Percentiles rank a stretch among this genome's conserved stretches.
Evolutionary conservation across 2,888 invertebrate genomes (phyloP).

Genomic region (Halictus ligatus): DNA sequence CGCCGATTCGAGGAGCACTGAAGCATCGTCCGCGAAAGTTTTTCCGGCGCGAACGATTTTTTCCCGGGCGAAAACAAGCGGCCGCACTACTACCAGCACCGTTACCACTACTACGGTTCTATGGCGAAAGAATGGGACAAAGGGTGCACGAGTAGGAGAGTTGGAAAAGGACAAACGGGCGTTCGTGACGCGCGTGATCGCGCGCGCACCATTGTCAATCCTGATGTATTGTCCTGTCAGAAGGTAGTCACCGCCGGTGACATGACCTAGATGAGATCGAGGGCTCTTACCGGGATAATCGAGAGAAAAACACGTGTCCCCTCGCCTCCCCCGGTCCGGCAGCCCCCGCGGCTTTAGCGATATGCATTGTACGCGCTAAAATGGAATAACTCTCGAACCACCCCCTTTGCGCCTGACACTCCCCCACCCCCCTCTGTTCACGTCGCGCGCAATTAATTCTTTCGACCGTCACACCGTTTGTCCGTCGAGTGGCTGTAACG

Average conservation of each 20-base stretch:
- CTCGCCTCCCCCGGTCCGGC: neutral
- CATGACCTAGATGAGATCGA: slow-evolving; percentile 74
- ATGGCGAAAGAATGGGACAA: slow-evolving; percentile 24
- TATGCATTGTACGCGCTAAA: slow-evolving; percentile 52
- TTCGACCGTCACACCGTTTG: slow-evolving; percentile 27
- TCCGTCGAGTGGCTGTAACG: slow-evolving; percentile 33
- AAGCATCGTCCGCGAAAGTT: neutral
- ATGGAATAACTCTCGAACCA: slow-evolving; percentile 50
- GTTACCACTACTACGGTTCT: neutral
- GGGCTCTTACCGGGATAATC: slow-evolving; percentile 68
- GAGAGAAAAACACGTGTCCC: slow-evolving; percentile 47
- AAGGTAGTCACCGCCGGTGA: slow-evolving; percentile 68
- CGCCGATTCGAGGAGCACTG: neutral
- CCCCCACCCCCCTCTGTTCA: neutral
- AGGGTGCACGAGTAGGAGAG: slow-evolving; percentile 26
- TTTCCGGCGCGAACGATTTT: neutral
- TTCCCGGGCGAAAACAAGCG: neutral
- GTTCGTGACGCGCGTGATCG: slow-evolving; percentile 47
- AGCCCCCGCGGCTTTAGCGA: neutral
- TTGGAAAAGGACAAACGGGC: slow-evolving; percentile 50
- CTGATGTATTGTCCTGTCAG: slow-evolving; percentile 72
- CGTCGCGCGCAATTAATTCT: slow-evolving; percentile 56
- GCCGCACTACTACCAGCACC: neutral
- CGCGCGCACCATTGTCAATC: slow-evolving; percentile 68
- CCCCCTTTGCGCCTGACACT: neutral